A percentile compares a stretch with the other conserved stretches of the same genome.
phyloP scores from a whole-genome alignment of 2,797 vertebrate genomes.

The Gallinago solitaria region DNA sequence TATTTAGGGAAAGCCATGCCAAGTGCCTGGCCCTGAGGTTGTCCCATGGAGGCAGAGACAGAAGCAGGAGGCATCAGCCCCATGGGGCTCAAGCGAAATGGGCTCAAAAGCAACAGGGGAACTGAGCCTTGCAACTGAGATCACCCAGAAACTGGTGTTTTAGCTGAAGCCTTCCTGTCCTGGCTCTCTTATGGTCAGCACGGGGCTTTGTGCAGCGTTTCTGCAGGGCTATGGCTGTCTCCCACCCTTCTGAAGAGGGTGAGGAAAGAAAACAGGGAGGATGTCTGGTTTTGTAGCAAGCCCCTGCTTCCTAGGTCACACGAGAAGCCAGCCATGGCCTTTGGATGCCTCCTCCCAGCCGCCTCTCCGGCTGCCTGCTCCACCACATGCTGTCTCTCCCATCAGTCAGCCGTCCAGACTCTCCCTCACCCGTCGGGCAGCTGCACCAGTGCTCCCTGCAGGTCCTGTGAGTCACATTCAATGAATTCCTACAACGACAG shows the following conservation, averaged over 20 bases:
- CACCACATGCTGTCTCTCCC: background rate
- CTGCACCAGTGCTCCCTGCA: background rate
- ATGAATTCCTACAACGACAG: background rate
- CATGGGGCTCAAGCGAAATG: rapidly evolving
- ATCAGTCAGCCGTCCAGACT: background rate
- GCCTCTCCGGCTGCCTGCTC: background rate
- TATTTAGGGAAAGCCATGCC: background rate
- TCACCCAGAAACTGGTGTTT: rapidly evolving
- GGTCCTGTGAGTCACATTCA: background rate
- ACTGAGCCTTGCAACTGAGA: background rate
- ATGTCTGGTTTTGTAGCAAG: background rate
- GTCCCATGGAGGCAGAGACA: background rate
- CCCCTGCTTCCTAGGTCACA: background rate
- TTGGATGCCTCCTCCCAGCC: background rate
- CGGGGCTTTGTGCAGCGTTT: rapidly evolving
- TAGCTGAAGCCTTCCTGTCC: background rate
- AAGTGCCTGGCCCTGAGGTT: too few relatives aligned
- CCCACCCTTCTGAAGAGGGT: background rate
- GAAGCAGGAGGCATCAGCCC: background rate
- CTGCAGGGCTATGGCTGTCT: background rate
- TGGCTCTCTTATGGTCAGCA: rapidly evolving
- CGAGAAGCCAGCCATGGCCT: background rate
- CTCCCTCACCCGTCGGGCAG: rapidly evolving
- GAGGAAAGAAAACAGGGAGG: background rate
- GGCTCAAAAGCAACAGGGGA: background rate